Conservation (phyloP, 2,888 invertebrate species). For the Luffia ferchaultella region DNA sequence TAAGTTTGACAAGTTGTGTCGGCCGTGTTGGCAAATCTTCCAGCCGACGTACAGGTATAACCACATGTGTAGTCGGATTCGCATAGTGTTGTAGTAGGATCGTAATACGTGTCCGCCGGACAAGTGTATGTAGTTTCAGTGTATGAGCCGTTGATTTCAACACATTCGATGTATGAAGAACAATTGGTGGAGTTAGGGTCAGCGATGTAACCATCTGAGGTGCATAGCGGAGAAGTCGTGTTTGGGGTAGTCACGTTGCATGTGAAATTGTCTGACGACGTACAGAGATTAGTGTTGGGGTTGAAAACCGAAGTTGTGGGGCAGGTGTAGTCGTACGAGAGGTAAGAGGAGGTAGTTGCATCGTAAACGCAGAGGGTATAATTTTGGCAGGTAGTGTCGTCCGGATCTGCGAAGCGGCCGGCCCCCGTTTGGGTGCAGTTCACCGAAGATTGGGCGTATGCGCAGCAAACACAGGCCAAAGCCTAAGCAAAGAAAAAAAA, state of each 20-base stretch:
- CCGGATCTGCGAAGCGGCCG: constrained; percentile 39
- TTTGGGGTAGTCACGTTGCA: constrained; percentile 21
- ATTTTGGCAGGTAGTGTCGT: constrained; percentile 43
- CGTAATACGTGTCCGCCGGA: constrained; percentile 30
- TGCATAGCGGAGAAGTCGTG: constrained; percentile 13
- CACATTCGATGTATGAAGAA: constrained; percentile 38
- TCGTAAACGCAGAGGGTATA: constrained; percentile 42
- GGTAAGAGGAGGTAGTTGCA: constrained; percentile 22
- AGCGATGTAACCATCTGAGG: constrained; percentile 32
- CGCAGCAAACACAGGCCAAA: too few relatives aligned
- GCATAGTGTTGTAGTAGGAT: constrained; percentile 41
- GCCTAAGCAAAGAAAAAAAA: too few relatives aligned
- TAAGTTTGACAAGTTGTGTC: constrained; percentile 47
- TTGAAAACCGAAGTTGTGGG: constrained; percentile 47
- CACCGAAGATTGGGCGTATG: too few relatives aligned
- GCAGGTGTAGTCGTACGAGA: constrained; percentile 43
- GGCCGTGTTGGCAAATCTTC: constrained; percentile 39
- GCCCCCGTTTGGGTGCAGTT: constrained; percentile 33
- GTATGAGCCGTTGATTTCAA: constrained; percentile 29
- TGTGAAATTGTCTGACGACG: constrained; percentile 30
- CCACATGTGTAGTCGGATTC: constrained; percentile 36
- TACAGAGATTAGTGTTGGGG: constrained; percentile 32
- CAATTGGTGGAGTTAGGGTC: constrained; percentile 37
- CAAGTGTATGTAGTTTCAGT: constrained; percentile 32
- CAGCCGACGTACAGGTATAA: constrained; percentile 37